Percentiles rank a stretch among this genome's conserved stretches.
Evolutionary conservation across 2,797 vertebrate genomes (phyloP).

Genomic region (Hypotaenidia okinawae): DNA sequence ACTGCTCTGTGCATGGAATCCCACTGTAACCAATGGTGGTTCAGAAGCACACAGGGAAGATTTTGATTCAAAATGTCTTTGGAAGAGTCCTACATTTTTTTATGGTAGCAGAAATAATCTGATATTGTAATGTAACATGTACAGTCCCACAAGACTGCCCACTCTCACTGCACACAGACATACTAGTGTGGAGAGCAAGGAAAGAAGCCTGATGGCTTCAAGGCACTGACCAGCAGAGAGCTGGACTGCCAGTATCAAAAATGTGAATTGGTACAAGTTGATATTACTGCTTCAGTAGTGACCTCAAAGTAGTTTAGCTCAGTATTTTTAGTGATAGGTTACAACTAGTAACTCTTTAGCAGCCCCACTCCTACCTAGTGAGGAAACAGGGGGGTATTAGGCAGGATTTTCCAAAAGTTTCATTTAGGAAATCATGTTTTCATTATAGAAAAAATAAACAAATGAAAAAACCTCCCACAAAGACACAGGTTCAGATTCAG

Average conservation of each 20-base stretch:
- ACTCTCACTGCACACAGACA: not conserved
- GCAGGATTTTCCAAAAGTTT: not conserved
- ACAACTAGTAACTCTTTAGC: not conserved
- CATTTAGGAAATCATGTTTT: not conserved
- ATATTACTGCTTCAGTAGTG: not conserved
- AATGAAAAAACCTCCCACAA: not conserved
- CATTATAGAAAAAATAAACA: not conserved
- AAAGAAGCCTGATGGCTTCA: not conserved
- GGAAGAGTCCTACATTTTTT: not conserved
- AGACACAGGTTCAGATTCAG: not conserved
- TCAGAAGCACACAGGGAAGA: not conserved
- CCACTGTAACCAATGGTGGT: not conserved
- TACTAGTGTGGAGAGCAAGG: rapidly evolving
- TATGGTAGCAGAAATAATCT: not conserved
- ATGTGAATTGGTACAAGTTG: not conserved
- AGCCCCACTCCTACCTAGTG: not conserved
- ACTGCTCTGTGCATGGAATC: not conserved
- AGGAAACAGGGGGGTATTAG: not conserved
- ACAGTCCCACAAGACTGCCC: not conserved
- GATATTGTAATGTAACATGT: not conserved
- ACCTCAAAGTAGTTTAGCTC: not conserved
- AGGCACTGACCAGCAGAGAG: not conserved
- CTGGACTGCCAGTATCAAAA: not conserved
- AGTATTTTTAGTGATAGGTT: not conserved
- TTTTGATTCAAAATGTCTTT: not conserved